Evolutionary conservation across 2,888 invertebrate species (phyloP), one percentile per base, ranked within the genome.

Genomic region (Rapana venosa): DNA sequence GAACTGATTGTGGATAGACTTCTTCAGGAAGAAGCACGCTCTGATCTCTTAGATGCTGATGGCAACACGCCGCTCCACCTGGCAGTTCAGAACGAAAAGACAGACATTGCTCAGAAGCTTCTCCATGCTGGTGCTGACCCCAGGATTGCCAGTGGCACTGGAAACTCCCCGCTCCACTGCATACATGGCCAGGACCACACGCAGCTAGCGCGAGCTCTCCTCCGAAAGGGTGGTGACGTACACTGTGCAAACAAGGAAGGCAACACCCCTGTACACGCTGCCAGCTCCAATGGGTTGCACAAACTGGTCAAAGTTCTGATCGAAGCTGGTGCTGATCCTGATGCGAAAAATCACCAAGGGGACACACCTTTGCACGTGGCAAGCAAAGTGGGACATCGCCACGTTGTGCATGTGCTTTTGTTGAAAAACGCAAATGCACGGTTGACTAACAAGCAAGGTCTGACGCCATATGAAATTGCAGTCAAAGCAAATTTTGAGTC

Each of bases 341-440:
- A 74, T 30, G 74, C n/a, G n/a, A 8, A n/a, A n/a, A 74, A 74
- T n/a, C 74, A n/a, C n/a, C 74, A 74, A 1, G 74, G 74, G n/a
- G 74, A 74, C n/a, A 74, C 74, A n/a, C 74, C 74, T 74, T n/a
- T 74, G n/a, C 74, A 30, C 30, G n/a, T 74, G 74, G 74, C 74
- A n/a, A 30, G 26, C 74, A 74, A n/a, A 8, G n/a, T 0, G 8
- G 74, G 74, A n/a, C 74, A 74, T 30, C 13, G 0, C 13, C 26
- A 74, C 74, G 74, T 26, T 74, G 74, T 74, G 26, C 74, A 74
- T 30, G 74, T 74, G 30, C 74, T 74, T 26, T 74, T 74, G 74
- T 13, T n/a, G 13, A 74, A n/a, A 13, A n/a, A 74, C 26, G 74
- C 74, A n/a, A 74, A 74, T 1, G 30, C 74, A 74, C n/a, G n/a